Evolutionary conservation across 2,113 vertebrate species (phyloP).

Genomic region (Ptilorrhoa leucosticta): DNA sequence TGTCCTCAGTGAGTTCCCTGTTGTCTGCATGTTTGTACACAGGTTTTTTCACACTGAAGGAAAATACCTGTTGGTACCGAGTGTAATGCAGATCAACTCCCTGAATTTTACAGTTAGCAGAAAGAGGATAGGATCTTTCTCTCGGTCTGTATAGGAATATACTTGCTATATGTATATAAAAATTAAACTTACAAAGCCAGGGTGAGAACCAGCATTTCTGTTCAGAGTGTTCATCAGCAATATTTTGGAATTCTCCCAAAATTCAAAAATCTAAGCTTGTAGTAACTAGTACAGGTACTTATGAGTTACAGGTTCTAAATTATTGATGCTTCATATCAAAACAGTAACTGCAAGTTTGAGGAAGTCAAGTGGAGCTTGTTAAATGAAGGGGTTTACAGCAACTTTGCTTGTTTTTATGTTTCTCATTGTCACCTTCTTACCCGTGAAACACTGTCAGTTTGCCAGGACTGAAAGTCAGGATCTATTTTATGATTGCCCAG

Average conservation of each 20-base stretch:
- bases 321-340: background rate
- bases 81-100: background rate
- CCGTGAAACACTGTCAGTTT: conserved; percentile 47
- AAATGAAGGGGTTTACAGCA: background rate
- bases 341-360: background rate
- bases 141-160: background rate
- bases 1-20: background rate
- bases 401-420: background rate
- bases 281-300: background rate
- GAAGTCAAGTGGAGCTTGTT: background rate
- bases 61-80: background rate
- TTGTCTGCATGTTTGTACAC: background rate
- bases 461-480: conserved; percentile 54
- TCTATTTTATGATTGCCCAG: conserved; percentile 55
- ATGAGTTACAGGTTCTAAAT: background rate
- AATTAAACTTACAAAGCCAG: background rate
- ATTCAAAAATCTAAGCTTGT: background rate
- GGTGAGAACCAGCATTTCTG: background rate
- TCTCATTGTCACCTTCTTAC: background rate
- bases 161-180: background rate
- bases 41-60: background rate
- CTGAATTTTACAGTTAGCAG: background rate
- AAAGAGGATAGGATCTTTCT: background rate
- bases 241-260: background rate
- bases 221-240: background rate